phyloP scores from a whole-genome alignment of 2,113 vertebrate species.

The Mus pahari region DNA sequence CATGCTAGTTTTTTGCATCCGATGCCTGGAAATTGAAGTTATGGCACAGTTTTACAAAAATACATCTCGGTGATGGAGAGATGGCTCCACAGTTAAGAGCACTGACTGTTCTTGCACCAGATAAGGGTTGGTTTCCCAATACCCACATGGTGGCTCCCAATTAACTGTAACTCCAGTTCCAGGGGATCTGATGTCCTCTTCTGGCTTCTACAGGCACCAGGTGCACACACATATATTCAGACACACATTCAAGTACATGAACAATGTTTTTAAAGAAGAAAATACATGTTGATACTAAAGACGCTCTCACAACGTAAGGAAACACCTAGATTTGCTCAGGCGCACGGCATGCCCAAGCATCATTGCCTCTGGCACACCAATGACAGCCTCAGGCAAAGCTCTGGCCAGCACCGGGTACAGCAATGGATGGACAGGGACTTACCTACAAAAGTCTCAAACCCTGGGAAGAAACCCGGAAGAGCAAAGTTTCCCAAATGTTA shows the following conservation, averaged over 20 bases:
- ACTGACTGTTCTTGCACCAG: not conserved
- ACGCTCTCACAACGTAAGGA: not conserved
- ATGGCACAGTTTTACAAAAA: not conserved
- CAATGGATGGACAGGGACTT: no score
- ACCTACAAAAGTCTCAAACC: not conserved
- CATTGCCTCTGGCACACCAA: not conserved
- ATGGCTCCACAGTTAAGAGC: not conserved
- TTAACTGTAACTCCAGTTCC: not conserved
- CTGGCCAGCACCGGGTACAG: no score
- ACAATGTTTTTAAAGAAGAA: not conserved
- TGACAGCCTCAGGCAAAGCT: not conserved
- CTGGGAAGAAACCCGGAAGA: not conserved
- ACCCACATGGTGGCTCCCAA: not conserved
- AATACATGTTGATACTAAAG: not conserved
- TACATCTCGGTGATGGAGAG: fast-evolving
- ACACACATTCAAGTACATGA: not conserved
- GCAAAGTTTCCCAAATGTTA: not conserved
- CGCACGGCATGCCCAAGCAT: fast-evolving
- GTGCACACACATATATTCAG: not conserved
- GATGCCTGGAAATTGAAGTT: not conserved
- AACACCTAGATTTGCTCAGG: not conserved
- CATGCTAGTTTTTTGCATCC: not conserved
- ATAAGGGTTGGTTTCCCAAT: not conserved
- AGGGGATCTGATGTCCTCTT: not conserved
- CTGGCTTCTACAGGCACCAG: no score